Base-by-base conservation (phyloP, 2,797 vertebrate genomes). In the Lagorchestes hirsutus region DNA sequence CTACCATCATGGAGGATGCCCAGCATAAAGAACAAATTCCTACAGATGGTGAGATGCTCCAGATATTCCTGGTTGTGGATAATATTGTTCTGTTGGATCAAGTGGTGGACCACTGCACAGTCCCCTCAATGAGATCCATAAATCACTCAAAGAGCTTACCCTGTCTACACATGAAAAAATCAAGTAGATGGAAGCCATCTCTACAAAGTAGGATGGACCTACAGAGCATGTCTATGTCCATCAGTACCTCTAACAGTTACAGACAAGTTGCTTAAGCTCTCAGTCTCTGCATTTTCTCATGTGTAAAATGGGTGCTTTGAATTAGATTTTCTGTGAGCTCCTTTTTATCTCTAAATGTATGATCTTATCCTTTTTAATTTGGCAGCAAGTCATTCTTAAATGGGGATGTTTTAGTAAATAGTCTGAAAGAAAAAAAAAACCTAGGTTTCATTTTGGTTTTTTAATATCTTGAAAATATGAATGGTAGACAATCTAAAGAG, bases 371-470 rank as follows among this genome's bases (percentile, higher is more conserved):
- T 82, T 95, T 90, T 57, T 87, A 92, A 22, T 54, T 87, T 56
- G 90, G 22, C 46, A 14, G 11, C 46, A 94, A 90, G 27, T 95
- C 56, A 92, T 94, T 50, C 91, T 62, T 11, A 95, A 92, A 50
- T 93, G 90, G 92, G 8, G 29, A 91, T 93, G 3, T 95, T 90
- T 34, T 92, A 55, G 27, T 93, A 28, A 87, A 40, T 40, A 57
- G n/a, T 62, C 11, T 93, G 54, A 56, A 95, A 95, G 92, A 94
- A 96, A 96, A 55, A 96, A 92, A 11, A 14, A 93, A 94, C n/a
- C 55, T 46, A 34, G 92, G 67, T 40, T 58, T 74, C 1, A 0
- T 22, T 62, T 74, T 62, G 59, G 11, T 92, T 50, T 74, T 93
- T 62, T 29, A 59, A 90, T 55, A 95, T 91, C 92, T 58, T 95